Percentiles rank a stretch among this genome's conserved stretches.
These are phyloP conservation scores for Andrena marginata DNA, from an alignment of 2,888 invertebrate genomes.

Conservation along the genomic window DNA sequence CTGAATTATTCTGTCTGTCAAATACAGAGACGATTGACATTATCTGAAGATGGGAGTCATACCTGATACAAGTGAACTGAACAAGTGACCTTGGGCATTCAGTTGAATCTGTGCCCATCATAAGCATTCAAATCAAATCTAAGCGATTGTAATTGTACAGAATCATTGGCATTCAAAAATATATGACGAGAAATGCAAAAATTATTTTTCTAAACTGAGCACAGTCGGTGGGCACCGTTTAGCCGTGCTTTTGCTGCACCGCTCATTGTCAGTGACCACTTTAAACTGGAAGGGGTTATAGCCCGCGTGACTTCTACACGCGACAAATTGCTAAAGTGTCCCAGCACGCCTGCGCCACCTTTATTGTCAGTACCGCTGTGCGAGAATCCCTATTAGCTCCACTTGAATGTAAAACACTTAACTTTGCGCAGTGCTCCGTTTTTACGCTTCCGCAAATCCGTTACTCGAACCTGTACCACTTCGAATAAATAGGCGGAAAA, in stretches of 20 bases:
- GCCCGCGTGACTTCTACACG: constrained; percentile 19
- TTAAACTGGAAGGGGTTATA: constrained; percentile 23
- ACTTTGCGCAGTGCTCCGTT: constrained; percentile 19
- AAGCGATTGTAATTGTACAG: background rate
- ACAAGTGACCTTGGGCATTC: background rate
- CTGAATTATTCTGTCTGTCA: no score
- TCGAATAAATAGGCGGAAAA: constrained; percentile 61
- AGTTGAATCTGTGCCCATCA: background rate
- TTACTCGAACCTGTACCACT: constrained; percentile 19
- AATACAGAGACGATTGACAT: no score
- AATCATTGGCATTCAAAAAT: no score
- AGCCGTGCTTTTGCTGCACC: background rate
- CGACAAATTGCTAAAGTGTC: constrained; percentile 41
- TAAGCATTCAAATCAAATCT: background rate
- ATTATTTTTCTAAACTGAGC: background rate
- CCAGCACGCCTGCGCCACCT: constrained; percentile 12
- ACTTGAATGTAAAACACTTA: constrained; percentile 49
- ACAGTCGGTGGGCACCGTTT: background rate
- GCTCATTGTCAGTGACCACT: constrained; percentile 16
- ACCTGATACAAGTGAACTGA: background rate
- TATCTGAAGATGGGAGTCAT: background rate
- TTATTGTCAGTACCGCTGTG: constrained; percentile 34
- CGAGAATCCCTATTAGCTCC: constrained; percentile 55
- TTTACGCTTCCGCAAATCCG: constrained; percentile 39
- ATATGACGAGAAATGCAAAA: background rate